Evolutionary conservation across 2,888 invertebrate genomes (phyloP).

Genomic region (Thymelicus lineola): DNA sequence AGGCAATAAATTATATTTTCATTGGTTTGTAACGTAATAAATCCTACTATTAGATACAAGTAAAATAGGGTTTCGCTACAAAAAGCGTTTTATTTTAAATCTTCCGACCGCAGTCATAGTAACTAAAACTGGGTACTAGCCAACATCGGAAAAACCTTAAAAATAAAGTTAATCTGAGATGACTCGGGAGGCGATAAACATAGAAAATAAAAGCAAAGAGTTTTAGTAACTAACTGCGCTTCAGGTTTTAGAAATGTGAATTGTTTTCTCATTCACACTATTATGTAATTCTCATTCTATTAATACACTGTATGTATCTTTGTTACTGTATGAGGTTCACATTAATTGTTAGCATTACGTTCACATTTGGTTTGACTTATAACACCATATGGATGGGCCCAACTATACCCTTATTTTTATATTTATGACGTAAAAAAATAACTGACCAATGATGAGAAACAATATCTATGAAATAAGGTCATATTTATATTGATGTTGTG

Average conservation of each 20-base stretch:
- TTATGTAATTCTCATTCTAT: too few species aligned
- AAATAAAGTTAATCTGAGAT: conserved; percentile 23
- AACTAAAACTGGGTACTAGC: conserved; percentile 19
- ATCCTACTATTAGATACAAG: not conserved
- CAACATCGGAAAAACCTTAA: conserved; percentile 23
- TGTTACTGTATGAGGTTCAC: too few species aligned
- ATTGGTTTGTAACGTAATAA: too few species aligned
- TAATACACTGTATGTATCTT: too few species aligned
- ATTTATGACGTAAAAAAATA: too few species aligned
- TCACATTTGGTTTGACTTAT: too few species aligned
- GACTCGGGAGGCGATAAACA: conserved; percentile 14
- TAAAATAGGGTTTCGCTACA: conserved; percentile 2
- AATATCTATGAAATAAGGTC: not conserved
- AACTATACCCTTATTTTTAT: too few species aligned
- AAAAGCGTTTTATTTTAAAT: conserved; percentile 7
- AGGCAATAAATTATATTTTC: too few species aligned
- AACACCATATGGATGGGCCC: too few species aligned
- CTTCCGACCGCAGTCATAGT: conserved; percentile 10
- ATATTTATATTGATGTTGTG: too few species aligned
- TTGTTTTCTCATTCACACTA: too few species aligned
- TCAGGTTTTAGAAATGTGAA: not conserved
- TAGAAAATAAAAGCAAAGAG: not conserved
- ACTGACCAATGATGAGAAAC: not conserved
- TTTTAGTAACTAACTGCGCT: not conserved
- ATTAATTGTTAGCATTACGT: too few species aligned